Evolutionary conservation across 1,140 invertebrate species (phyloP).

Genomic region (Drosophila pseudoobscura): DNA sequence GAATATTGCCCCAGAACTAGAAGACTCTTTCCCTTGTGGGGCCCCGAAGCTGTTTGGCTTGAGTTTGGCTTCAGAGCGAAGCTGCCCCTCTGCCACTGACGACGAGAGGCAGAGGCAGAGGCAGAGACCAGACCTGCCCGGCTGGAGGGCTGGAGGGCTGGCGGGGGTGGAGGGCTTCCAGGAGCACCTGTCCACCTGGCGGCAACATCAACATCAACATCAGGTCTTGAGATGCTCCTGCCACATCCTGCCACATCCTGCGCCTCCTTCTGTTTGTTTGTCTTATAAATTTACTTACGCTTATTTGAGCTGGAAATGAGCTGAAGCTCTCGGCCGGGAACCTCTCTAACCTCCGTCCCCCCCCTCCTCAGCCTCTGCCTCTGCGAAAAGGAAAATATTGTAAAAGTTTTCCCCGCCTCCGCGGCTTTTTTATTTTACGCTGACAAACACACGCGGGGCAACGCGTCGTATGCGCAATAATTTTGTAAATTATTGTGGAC

Average conservation of each 20-base stretch:
- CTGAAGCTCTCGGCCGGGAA: slow-evolving; percentile 34
- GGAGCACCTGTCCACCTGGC: slow-evolving; percentile 43
- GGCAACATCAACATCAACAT: slow-evolving; percentile 10
- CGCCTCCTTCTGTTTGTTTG: slow-evolving; percentile 65
- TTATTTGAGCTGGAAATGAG: slow-evolving; percentile 78
- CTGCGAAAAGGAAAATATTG: slow-evolving; percentile 24
- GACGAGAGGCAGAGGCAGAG: slow-evolving; percentile 32
- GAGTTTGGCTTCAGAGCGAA: slow-evolving; percentile 51
- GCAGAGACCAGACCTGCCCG: slow-evolving; percentile 25
- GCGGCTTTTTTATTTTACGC: slow-evolving; percentile 42
- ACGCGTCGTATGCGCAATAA: slow-evolving; percentile 68
- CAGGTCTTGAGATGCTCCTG: background rate
- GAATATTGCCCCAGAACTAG: slow-evolving; percentile 69
- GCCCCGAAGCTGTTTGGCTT: slow-evolving; percentile 71
- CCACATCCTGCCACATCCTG: no score
- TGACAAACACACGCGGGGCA: slow-evolving; percentile 58
- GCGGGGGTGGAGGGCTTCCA: slow-evolving; percentile 5
- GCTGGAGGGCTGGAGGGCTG: slow-evolving; percentile 10
- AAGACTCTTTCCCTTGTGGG: slow-evolving; percentile 23
- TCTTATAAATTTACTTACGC: slow-evolving; percentile 81
- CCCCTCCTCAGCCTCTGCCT: background rate
- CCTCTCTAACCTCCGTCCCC: slow-evolving; percentile 2
- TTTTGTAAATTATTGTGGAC: slow-evolving; percentile 67
- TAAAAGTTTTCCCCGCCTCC: slow-evolving; percentile 28
- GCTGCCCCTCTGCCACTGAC: background rate